A percentile compares a stretch with the other conserved stretches of the same genome.
Evolutionary conservation across 2,797 vertebrate species (phyloP).

Genomic region (Gastrophryne carolinensis): DNA sequence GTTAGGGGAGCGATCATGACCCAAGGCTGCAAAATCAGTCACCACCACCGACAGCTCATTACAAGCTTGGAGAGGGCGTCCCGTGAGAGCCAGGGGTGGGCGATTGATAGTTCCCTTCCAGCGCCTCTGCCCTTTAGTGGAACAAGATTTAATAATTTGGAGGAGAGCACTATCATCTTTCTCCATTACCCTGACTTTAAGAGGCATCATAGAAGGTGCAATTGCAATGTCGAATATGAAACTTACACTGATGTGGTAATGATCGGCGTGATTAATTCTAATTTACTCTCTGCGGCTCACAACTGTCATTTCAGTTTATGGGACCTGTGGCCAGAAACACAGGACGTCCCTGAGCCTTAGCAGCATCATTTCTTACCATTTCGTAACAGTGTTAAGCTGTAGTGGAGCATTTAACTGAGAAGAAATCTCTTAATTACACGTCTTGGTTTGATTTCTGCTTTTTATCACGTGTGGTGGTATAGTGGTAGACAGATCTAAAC

Average conservation of each 20-base stretch:
- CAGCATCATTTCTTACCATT: neutral
- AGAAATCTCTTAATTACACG: neutral
- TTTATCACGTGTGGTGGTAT: too few relatives aligned
- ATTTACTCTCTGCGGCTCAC: neutral
- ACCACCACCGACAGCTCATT: constrained; percentile 45
- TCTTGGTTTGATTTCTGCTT: too few relatives aligned
- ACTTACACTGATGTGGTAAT: constrained; percentile 35
- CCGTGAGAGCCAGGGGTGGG: constrained; percentile 24
- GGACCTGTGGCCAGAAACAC: constrained; percentile 9
- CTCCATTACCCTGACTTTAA: constrained; percentile 37
- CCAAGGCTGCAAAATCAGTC: constrained; percentile 50
- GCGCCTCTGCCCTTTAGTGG: constrained; percentile 32
- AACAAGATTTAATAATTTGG: constrained; percentile 42
- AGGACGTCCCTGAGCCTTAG: neutral
- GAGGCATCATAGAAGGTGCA: constrained; percentile 5
- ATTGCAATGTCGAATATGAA: constrained; percentile 13
- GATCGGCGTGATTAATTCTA: constrained; percentile 41
- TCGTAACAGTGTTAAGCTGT: neutral
- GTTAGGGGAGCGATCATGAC: constrained; percentile 22
- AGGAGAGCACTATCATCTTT: constrained; percentile 36
- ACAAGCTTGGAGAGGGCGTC: constrained; percentile 40
- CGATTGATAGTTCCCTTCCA: constrained; percentile 34
- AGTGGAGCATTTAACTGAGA: neutral
- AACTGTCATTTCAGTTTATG: constrained; percentile 21
- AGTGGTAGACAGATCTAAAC: too few relatives aligned